phyloP scores from a whole-genome alignment of 1,140 invertebrate genomes.

The Drosophila pallidifrons region DNA sequence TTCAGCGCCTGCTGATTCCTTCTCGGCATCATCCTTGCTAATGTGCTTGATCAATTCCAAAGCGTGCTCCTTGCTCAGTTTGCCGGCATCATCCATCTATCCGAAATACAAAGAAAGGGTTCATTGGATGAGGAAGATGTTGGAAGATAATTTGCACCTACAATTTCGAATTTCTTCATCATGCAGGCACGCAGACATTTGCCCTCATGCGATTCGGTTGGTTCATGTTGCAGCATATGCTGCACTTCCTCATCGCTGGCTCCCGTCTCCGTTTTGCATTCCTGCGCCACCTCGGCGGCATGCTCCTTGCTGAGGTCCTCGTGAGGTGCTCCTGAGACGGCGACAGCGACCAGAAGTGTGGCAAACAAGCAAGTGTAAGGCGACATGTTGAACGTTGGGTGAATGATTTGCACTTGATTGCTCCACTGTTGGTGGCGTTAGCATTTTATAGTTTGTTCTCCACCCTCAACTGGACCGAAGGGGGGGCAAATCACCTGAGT shows the following conservation, averaged over 20 bases:
- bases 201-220: slow-evolving; percentile 48
- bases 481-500: not conserved
- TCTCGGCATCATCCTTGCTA: slow-evolving; percentile 54
- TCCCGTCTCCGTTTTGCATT: slow-evolving; percentile 64
- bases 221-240: slow-evolving; percentile 59
- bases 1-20: slow-evolving; percentile 51
- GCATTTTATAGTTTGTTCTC: slow-evolving; percentile 58
- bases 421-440: not conserved
- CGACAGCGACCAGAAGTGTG: slow-evolving; percentile 39
- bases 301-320: slow-evolving; percentile 62
- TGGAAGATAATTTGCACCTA: slow-evolving; percentile 27
- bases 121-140: not conserved
- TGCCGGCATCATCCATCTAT: slow-evolving; percentile 70
- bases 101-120: too few relatives aligned
- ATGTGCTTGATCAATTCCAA: slow-evolving; percentile 53
- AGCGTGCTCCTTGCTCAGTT: slow-evolving; percentile 63
- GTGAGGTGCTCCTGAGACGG: slow-evolving; percentile 42
- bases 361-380: slow-evolving; percentile 40
- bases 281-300: slow-evolving; percentile 41
- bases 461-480: not conserved
- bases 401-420: slow-evolving; percentile 50
- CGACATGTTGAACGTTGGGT: slow-evolving; percentile 22
- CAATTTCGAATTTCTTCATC: slow-evolving; percentile 77
- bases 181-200: slow-evolving; percentile 74
- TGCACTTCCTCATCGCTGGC: slow-evolving; percentile 70